Evolutionary conservation across 2,113 vertebrate genomes (phyloP).

Genomic region (Pelmatolapia mariae): DNA sequence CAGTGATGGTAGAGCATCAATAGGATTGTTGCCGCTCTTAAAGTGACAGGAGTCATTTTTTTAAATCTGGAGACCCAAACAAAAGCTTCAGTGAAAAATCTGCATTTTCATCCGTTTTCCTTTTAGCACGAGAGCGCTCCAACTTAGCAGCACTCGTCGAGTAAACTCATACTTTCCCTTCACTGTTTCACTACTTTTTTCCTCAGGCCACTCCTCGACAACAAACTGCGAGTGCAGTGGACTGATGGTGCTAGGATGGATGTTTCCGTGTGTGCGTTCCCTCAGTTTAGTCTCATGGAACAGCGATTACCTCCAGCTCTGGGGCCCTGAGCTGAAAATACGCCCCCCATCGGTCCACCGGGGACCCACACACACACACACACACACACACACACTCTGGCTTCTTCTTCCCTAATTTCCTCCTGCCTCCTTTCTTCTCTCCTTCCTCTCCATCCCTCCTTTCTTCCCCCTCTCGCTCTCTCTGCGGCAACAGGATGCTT

Average conservation of each 20-base stretch:
- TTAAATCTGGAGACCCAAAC: background rate
- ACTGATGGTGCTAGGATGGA: background rate
- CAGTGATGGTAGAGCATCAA: background rate
- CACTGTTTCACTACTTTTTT: background rate
- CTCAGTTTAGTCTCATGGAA: slow-evolving; percentile 40
- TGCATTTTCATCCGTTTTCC: background rate
- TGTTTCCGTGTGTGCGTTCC: slow-evolving; percentile 12
- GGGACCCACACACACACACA: slow-evolving; percentile 5
- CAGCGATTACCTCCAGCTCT: slow-evolving; percentile 45
- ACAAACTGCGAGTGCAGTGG: slow-evolving; percentile 5
- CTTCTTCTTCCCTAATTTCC: slow-evolving; percentile 21
- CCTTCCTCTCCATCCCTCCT: background rate
- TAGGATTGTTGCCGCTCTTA: background rate
- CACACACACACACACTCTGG: background rate
- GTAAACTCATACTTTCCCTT: background rate
- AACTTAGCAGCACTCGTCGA: background rate
- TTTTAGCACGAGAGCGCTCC: background rate
- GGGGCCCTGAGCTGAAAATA: slow-evolving; percentile 37
- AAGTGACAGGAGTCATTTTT: background rate
- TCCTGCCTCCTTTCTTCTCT: background rate
- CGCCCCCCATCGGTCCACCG: slow-evolving; percentile 31
- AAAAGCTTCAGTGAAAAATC: background rate
- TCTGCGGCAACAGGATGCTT: slow-evolving; percentile 52
- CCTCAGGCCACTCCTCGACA: slow-evolving; percentile 14
- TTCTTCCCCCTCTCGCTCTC: background rate